These are phyloP conservation scores for Cinclus mexicanus DNA, from an alignment of 2,113 vertebrate species.

Conservation along the genomic window DNA sequence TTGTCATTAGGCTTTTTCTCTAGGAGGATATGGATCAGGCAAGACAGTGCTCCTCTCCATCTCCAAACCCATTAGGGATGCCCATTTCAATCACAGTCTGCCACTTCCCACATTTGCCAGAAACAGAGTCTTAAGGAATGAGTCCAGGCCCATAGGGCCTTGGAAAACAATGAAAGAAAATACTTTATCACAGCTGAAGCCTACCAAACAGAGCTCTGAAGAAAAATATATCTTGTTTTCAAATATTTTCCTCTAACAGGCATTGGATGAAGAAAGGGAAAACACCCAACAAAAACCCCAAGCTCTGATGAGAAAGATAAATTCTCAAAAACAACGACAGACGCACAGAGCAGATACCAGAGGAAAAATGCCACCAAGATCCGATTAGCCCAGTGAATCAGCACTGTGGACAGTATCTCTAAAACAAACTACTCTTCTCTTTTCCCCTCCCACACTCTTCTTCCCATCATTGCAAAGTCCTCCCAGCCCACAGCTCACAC, in stretches of 20 bases:
- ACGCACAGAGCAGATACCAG: constrained; percentile 43
- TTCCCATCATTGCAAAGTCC: not conserved
- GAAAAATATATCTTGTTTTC: not conserved
- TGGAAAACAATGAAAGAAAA: not conserved
- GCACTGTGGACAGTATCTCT: constrained; percentile 49
- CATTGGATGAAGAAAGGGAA: not conserved
- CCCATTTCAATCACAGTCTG: not conserved
- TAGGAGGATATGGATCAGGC: not conserved
- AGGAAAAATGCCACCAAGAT: constrained; percentile 33
- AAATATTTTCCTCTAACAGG: constrained; percentile 3
- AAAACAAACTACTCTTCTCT: constrained; percentile 24
- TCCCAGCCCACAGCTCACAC: not conserved
- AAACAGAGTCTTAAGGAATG: not conserved
- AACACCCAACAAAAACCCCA: not conserved
- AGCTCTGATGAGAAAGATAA: constrained; percentile 64
- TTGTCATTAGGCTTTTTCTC: not conserved
- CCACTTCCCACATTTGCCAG: not conserved
- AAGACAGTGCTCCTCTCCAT: not conserved
- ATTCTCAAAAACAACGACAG: constrained; percentile 56
- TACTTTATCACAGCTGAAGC: not conserved
- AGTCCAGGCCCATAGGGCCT: not conserved
- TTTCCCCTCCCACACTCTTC: not conserved
- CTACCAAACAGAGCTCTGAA: not conserved
- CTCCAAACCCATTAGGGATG: not conserved
- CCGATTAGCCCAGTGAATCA: constrained; percentile 65